Evolutionary conservation across 2,797 vertebrate genomes (phyloP), one percentile per base, ranked within the genome.

Genomic region (Chiloscyllium punctatum): DNA sequence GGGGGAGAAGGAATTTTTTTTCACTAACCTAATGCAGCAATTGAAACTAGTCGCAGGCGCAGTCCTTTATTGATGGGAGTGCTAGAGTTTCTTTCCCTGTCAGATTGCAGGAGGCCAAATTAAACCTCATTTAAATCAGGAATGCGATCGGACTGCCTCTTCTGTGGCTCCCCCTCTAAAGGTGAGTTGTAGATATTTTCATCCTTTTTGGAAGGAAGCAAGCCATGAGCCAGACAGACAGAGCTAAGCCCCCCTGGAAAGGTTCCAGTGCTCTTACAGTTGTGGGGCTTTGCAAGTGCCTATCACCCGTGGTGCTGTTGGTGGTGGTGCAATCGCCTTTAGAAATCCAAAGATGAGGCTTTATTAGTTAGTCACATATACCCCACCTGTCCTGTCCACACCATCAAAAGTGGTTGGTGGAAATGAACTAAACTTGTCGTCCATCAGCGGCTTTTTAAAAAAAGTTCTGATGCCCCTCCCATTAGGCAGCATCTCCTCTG

Each of bases 1-100:
- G 96, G 96, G 97, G 0, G 96, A 97, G 97, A 95, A 97, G 97
- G 97, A 98, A 98, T 98, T 96, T 97, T 97, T 97, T 97, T 33
- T 97, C 97, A 97, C 97, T 98, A 98, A 98, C 97, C 96, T 96
- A 48, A 96, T 97, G 97, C 97, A 97, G 97, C 97, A 97, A 97
- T 96, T 96, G 96, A 96, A 96, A 96, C 74, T 48, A 96, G 96
- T 66, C 96, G 97, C 96, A 95, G 97, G 96, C 96, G 96, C 97
- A 96, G 96, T 96, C 96, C 96, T 96, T 48, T 94, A 96, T 96
- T 97, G 96, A 96, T 87, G 96, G 96, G 96, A 96, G 97, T 96
- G 88, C 51, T 74, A 96, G 97, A 96, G 97, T 97, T 96, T n/a
- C 88, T 33, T 91, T 66, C 88, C 88, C 53, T 57, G 27, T 8